A percentile compares a stretch with the other conserved stretches of the same genome.
Conservation (phyloP, 2,888 invertebrate species). For the Proisotoma minuta region DNA sequence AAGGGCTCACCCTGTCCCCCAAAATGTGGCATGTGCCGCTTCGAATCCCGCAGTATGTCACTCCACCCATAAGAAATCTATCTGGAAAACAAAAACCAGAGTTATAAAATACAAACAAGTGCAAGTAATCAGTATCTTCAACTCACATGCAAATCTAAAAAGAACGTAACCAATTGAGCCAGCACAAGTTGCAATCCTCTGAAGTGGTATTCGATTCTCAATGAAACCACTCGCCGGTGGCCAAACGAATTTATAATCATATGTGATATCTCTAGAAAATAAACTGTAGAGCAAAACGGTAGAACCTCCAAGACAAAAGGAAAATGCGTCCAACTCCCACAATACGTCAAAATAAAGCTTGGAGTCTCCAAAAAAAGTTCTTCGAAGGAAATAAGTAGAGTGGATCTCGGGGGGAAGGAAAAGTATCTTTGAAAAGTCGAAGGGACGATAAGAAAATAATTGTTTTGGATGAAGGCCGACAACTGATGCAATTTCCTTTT, state of each 20-base stretch:
- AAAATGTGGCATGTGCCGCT: not conserved
- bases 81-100: not conserved
- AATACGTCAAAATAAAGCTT: not conserved
- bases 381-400: no score
- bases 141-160: not conserved
- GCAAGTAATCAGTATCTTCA: not conserved
- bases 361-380: no score
- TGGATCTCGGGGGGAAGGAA: no score
- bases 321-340: not conserved
- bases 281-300: not conserved
- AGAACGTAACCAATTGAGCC: not conserved
- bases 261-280: not conserved
- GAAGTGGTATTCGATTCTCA: not conserved
- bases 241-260: not conserved
- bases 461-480: no score
- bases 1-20: not conserved
- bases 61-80: not conserved
- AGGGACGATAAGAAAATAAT: no score
- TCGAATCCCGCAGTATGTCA: not conserved
- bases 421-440: no score
- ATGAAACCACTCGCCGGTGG: not conserved
- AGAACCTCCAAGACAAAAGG: not conserved
- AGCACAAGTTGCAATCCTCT: not conserved
- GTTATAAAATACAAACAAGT: not conserved
- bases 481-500: no score